phyloP scores from a whole-genome alignment of 2,113 vertebrate species.

The Prionailurus bengalensis region DNA sequence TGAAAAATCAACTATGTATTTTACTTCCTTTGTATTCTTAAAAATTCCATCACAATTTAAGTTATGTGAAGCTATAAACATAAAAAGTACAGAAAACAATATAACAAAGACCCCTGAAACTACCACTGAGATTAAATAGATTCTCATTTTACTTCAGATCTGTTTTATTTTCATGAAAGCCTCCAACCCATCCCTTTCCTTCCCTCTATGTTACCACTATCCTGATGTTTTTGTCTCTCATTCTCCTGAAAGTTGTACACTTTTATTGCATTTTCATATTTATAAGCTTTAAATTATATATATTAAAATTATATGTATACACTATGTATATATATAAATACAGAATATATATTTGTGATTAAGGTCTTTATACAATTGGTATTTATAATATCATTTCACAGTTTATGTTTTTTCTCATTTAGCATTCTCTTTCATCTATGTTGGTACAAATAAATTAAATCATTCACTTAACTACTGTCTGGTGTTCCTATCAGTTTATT shows the following conservation, averaged over 20 bases:
- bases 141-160: not conserved
- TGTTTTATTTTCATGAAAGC: not conserved
- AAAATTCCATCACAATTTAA: conserved; percentile 18
- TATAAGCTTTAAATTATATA: not conserved
- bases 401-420: not conserved
- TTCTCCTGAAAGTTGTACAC: not conserved
- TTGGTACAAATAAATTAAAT: not conserved
- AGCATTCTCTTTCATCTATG: not conserved
- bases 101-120: not conserved
- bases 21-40: not conserved
- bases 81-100: not conserved
- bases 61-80: not conserved
- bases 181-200: not conserved
- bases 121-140: not conserved
- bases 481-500: not conserved
- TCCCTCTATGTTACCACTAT: not conserved
- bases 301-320: not conserved
- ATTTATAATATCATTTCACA: not conserved
- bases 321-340: not conserved
- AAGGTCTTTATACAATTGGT: not conserved
- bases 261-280: not conserved
- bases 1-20: not conserved
- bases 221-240: not conserved
- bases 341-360: not conserved
- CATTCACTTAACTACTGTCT: not conserved